Base-by-base conservation (phyloP, 1,140 invertebrate species). In the Zophobas morio region DNA sequence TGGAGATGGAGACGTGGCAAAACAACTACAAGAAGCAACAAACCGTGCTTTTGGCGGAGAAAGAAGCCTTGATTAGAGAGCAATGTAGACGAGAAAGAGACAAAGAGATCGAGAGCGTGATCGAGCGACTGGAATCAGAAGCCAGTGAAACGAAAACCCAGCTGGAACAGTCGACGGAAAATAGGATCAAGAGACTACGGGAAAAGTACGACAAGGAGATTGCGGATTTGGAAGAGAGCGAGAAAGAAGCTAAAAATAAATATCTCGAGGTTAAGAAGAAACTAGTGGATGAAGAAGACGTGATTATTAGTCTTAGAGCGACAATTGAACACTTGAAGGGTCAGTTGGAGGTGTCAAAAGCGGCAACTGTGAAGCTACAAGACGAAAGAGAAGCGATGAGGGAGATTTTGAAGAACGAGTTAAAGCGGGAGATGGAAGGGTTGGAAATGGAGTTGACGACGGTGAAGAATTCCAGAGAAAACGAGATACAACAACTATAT, bases 181-280 rank as follows among this genome's bases (percentile, higher is more conserved):
- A 87, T 76, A 90, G 91, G 86, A 86, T 93, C 4, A 89, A 87
- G 81, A 89, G 92, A 75, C 85, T 93, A 1, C 93, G 90, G 83
- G 93, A 95, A 51, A 93, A 94, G 84, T 94, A 92, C 78, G 92
- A 94, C 75, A 87, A 88, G 33, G 93, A 95, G 81, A 81, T 95
- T 39, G 87, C 89, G 72, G 89, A 93, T 73, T 81, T 92, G 37
- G 92, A 92, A 75, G 85, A 88, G 83, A 88, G 88, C 57, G 88
- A 93, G 85, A 89, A 88, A 78, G 87, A 90, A 76, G 87, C 87
- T 37, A 84, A 90, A 75, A 83, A 86, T 1, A 85, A 88, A 40
- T 91, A 92, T 78, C 89, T 88, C 51, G 89, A 92, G 73, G 84
- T 88, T 0, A 90, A 91, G 85, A 87, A 88, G 1, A 88, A 92